phyloP scores from a whole-genome alignment of 2,113 vertebrate species.

The Poicephalus meyeri region DNA sequence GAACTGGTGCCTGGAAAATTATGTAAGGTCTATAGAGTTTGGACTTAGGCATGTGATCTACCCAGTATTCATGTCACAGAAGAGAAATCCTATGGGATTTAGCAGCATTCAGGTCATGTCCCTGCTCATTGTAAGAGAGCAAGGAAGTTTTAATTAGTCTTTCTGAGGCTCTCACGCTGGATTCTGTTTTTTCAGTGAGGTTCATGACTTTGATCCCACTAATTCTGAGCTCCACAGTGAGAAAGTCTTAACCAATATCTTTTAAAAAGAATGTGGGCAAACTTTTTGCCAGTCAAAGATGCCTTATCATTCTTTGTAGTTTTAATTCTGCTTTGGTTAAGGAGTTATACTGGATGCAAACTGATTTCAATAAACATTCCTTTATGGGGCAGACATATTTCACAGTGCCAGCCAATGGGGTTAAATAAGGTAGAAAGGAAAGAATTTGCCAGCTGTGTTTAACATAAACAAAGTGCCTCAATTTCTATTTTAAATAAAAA shows the following conservation, averaged over 20 bases:
- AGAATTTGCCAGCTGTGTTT: not conserved
- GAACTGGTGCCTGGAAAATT: conserved; percentile 15
- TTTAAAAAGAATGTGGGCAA: not conserved
- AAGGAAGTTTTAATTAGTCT: not conserved
- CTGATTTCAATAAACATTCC: not conserved
- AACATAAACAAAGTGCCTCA: not conserved
- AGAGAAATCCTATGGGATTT: not conserved
- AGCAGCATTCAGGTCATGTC: conserved; percentile 14
- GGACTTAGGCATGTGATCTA: conserved; percentile 6
- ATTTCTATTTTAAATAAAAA: not conserved
- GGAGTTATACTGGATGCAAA: not conserved
- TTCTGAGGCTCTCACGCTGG: not conserved
- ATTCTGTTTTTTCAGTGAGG: not conserved
- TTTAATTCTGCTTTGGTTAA: not conserved
- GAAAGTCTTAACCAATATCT: not conserved
- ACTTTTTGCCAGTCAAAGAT: not conserved
- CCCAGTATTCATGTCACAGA: not conserved
- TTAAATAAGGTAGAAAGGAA: not conserved
- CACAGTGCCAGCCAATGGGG: not conserved
- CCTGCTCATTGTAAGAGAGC: not conserved
- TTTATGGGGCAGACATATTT: not conserved
- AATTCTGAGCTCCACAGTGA: not conserved
- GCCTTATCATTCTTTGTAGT: not conserved
- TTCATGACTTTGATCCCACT: not conserved
- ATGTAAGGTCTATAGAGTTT: not conserved